These are phyloP conservation scores for Narcine bancroftii DNA, from an alignment of 2,113 vertebrate species.

Conservation along the genomic window DNA sequence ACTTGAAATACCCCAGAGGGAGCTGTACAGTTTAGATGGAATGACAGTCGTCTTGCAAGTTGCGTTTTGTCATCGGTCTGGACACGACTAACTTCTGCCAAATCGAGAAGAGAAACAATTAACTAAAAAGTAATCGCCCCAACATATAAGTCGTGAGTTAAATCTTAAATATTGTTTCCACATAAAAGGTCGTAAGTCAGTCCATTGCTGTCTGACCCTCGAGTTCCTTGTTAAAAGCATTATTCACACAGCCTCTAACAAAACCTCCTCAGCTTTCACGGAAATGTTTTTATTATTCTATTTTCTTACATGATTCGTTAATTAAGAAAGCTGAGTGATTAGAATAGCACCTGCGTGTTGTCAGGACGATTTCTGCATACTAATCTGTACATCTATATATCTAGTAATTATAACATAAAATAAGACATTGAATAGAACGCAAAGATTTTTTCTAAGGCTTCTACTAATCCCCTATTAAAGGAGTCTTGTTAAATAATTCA, in stretches of 20 bases:
- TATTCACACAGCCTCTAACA: constrained; percentile 60
- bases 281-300: constrained; percentile 72
- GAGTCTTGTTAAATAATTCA: constrained; percentile 95
- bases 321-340: constrained; percentile 72
- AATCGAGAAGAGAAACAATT: constrained; percentile 20
- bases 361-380: constrained; percentile 65
- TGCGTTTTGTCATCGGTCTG: not conserved
- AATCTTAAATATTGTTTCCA: constrained; percentile 57
- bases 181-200: constrained; percentile 69
- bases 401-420: constrained; percentile 94
- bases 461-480: constrained; percentile 97
- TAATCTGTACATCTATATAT: constrained; percentile 78
- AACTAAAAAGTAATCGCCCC: not conserved
- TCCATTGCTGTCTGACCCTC: constrained; percentile 63
- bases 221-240: constrained; percentile 66
- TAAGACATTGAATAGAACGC: constrained; percentile 75
- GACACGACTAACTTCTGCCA: not conserved
- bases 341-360: constrained; percentile 80
- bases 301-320: constrained; percentile 63
- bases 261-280: constrained; percentile 65
- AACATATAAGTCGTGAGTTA: constrained; percentile 19
- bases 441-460: constrained; percentile 74
- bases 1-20: not conserved
- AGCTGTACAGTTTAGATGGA: not conserved
- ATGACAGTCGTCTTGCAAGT: not conserved